Evolutionary conservation across 2,888 invertebrate genomes (phyloP), one percentile per base, ranked within the genome.

Genomic region (Andrena praecox): DNA sequence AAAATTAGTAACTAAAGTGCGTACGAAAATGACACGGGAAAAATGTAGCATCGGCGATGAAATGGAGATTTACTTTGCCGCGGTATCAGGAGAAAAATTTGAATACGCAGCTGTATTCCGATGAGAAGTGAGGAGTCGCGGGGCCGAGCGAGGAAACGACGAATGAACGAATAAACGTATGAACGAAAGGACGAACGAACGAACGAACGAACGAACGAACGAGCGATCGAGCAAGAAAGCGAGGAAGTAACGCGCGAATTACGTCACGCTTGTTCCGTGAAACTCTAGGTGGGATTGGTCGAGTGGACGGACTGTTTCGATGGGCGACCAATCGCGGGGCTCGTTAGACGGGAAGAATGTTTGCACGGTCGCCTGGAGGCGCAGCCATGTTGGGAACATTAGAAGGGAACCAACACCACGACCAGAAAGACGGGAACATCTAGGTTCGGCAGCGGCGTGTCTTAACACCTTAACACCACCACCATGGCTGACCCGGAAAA

Each of bases 401-500:
- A 94, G 94, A 94, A 94, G 94, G 94, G 93, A 94, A 93, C 94
- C 93, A 94, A 94, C 94, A 94, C 94, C 94, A 94, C 94, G 93
- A 93, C 92, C 92, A 93, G 93, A 92, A 93, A 92, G 94, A 94
- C 93, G 94, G 94, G 93, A 94, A 94, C 94, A 95, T 94, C 94
- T 92, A 93, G 94, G 94, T 94, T 94, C 94, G 94, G 94, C 93
- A 94, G 94, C 93, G 94, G 94, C 94, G 94, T 94, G 94, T 93
- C 93, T 87, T 93, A 89, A 86, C 85, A 85, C 84, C 86, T 86
- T 85, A 83, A 88, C 87, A 94, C 95, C 96, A 95, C 96, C 96
- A 96, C 96, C 97, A 98, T 98, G 98, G 98, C 98, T 97, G 98
- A 98, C 97, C 97, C 98, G 96, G 98, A 97, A 95, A 97, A 97